These are phyloP conservation scores for Meloidogyne hapla DNA, from an alignment of 1,140 invertebrate genomes.

Conservation along the genomic window DNA sequence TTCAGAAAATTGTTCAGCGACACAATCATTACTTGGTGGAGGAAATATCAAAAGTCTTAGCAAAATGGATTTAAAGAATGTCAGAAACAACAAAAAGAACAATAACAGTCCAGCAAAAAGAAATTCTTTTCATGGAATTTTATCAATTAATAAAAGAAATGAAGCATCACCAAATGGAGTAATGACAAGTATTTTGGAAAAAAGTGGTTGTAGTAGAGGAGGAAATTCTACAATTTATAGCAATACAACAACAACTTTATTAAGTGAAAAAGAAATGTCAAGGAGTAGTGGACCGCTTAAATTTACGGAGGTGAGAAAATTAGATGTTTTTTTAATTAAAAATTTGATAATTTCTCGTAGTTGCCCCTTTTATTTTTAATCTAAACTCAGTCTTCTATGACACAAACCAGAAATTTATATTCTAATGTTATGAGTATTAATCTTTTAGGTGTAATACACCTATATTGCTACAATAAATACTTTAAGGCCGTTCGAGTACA, in stretches of 20 bases:
- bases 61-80: neutral
- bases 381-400: neutral
- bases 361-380: no score
- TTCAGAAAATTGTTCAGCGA: neutral
- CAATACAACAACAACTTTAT: neutral
- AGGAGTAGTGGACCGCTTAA: slow-evolving; percentile 18
- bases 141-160: slow-evolving; percentile 7
- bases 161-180: slow-evolving; percentile 13
- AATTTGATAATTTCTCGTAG: no score
- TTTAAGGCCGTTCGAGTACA: slow-evolving; percentile 24
- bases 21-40: neutral
- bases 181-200: slow-evolving; percentile 14
- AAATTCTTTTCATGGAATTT: slow-evolving; percentile 3
- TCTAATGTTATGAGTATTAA: neutral
- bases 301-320: slow-evolving; percentile 33
- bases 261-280: neutral
- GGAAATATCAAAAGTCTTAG: neutral
- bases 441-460: neutral
- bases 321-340: no score
- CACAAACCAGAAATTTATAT: neutral
- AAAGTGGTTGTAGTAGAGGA: neutral
- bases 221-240: neutral
- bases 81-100: neutral
- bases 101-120: neutral
- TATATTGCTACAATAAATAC: neutral